These are phyloP conservation scores for Diglossa cyanea DNA, from an alignment of 2,797 vertebrate species.

Conservation along the genomic window DNA sequence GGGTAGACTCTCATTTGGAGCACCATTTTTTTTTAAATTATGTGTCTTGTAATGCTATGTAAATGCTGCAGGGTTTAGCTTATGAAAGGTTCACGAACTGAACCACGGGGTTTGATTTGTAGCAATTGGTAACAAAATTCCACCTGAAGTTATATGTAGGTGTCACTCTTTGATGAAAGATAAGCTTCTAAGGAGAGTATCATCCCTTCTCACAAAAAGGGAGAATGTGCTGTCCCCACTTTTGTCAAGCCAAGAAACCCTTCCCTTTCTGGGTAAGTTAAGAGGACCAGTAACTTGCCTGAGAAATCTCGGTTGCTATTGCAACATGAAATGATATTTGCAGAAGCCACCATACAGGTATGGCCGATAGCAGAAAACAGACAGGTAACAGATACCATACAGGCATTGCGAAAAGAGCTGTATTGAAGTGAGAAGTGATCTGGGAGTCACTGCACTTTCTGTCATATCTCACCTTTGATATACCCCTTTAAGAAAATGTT, in stretches of 20 bases:
- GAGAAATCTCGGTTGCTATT: conserved; percentile 2
- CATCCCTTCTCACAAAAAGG: neutral
- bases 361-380: neutral
- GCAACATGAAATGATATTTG: neutral
- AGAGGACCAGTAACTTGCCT: neutral
- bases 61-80: conserved; percentile 45
- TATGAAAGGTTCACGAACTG: conserved; percentile 49
- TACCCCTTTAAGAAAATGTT: neutral
- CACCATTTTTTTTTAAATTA: conserved; percentile 35
- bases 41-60: conserved; percentile 23
- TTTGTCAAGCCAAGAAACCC: neutral
- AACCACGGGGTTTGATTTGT: neutral
- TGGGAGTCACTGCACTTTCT: neutral
- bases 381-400: neutral
- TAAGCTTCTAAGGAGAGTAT: neutral
- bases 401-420: neutral
- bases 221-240: neutral
- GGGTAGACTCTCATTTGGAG: conserved; percentile 38
- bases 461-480: neutral
- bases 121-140: conserved; percentile 20
- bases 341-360: neutral
- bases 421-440: neutral
- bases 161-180: conserved; percentile 37
- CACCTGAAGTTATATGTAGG: neutral
- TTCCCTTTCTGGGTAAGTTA: neutral